These are phyloP conservation scores for Macquaria australasica DNA, from an alignment of 2,113 vertebrate species.

Conservation along the genomic window DNA sequence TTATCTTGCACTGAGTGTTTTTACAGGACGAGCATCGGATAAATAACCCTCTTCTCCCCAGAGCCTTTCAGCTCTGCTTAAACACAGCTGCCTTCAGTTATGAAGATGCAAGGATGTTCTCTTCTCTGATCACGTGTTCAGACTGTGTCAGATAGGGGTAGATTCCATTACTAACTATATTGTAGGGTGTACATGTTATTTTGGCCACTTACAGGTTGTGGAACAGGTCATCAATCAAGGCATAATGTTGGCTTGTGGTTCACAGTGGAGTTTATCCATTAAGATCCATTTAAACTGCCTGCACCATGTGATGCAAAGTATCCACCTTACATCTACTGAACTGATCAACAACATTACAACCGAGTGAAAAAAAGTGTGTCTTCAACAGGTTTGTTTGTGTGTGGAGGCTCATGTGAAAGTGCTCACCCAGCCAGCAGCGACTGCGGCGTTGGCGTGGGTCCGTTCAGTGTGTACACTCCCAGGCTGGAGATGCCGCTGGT, in stretches of 20 bases:
- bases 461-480: slow-evolving; percentile 89
- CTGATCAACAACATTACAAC: neutral
- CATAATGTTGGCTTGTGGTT: neutral
- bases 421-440: slow-evolving; percentile 90
- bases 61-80: neutral
- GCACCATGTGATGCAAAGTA: neutral
- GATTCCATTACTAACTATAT: neutral
- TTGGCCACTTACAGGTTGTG: too few species aligned
- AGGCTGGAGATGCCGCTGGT: slow-evolving; percentile 96
- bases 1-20: slow-evolving; percentile 22
- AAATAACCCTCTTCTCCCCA: slow-evolving; percentile 16
- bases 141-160: neutral
- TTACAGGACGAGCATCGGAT: neutral
- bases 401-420: neutral
- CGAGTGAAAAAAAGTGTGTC: neutral
- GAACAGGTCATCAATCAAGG: neutral
- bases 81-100: neutral
- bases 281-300: neutral
- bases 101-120: neutral
- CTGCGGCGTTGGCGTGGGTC: slow-evolving; percentile 89
- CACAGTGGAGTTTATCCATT: neutral
- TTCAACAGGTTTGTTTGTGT: neutral
- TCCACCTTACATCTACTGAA: neutral
- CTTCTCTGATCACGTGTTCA: neutral
- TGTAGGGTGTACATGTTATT: too few species aligned